Evolutionary conservation across 2,888 invertebrate genomes (phyloP).

Genomic region (Aplocera efformata): DNA sequence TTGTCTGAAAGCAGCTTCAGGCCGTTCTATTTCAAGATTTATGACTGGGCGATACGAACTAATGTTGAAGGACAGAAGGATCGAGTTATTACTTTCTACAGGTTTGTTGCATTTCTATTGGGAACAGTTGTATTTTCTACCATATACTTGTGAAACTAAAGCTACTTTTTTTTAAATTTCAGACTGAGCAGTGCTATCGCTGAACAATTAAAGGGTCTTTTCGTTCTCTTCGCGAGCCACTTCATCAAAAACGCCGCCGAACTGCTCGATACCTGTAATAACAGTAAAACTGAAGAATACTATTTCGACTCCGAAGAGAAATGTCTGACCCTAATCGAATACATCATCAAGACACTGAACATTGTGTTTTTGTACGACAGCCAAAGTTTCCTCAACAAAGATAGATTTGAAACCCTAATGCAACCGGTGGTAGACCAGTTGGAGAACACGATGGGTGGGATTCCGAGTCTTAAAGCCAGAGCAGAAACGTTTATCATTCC

Average conservation of each 20-base stretch:
- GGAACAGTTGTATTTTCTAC: background rate
- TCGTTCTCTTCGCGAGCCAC: constrained; percentile 93
- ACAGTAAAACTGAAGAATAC: constrained; percentile 72
- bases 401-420: constrained; percentile 91
- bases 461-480: constrained; percentile 80
- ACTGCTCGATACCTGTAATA: constrained; percentile 85
- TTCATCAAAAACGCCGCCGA: constrained; percentile 90
- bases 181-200: constrained; percentile 89
- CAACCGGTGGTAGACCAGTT: constrained; percentile 94
- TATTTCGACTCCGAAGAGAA: constrained; percentile 79
- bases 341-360: constrained; percentile 87
- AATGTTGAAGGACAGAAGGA: constrained; percentile 81
- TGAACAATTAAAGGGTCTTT: constrained; percentile 90
- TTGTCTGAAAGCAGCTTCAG: constrained; percentile 93
- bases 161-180: constrained; percentile 35
- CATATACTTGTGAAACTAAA: background rate
- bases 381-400: constrained; percentile 90
- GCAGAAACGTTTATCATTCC: constrained; percentile 84
- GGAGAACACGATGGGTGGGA: constrained; percentile 86
- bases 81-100: constrained; percentile 90
- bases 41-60: constrained; percentile 90
- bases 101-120: constrained; percentile 56
- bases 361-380: constrained; percentile 91
- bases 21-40: constrained; percentile 92
- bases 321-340: constrained; percentile 83